phyloP scores from a whole-genome alignment of 2,113 vertebrate species.

The Haemorhous mexicanus region DNA sequence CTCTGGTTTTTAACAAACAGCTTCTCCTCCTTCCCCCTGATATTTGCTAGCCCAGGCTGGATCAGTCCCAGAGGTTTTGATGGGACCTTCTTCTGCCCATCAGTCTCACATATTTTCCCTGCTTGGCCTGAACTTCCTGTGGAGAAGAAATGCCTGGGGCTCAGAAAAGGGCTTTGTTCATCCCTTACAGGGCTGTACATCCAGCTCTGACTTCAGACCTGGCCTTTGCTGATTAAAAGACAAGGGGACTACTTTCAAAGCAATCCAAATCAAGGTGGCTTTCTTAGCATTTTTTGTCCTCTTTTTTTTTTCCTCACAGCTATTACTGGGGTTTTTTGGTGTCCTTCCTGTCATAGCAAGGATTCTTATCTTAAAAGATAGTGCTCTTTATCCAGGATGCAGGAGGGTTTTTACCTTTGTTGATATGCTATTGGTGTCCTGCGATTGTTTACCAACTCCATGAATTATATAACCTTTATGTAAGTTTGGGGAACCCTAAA shows the following conservation, averaged over 20 bases:
- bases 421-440: not conserved
- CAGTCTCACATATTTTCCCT: not conserved
- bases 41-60: not conserved
- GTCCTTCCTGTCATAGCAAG: not conserved
- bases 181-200: not conserved
- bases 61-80: not conserved
- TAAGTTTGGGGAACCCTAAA: not conserved
- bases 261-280: not conserved
- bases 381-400: not conserved
- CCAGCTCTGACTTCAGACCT: not conserved
- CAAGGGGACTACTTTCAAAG: not conserved
- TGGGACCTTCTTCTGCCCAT: not conserved
- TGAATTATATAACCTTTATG: not conserved
- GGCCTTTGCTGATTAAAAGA: not conserved
- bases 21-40: not conserved
- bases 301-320: not conserved
- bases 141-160: not conserved
- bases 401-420: not conserved
- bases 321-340: not conserved
- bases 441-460: not conserved
- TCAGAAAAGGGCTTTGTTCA: not conserved
- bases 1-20: not conserved
- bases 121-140: not conserved
- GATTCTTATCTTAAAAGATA: not conserved
- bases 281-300: not conserved